Conservation (phyloP, 2,113 vertebrate species). For the Scomber scombrus region DNA sequence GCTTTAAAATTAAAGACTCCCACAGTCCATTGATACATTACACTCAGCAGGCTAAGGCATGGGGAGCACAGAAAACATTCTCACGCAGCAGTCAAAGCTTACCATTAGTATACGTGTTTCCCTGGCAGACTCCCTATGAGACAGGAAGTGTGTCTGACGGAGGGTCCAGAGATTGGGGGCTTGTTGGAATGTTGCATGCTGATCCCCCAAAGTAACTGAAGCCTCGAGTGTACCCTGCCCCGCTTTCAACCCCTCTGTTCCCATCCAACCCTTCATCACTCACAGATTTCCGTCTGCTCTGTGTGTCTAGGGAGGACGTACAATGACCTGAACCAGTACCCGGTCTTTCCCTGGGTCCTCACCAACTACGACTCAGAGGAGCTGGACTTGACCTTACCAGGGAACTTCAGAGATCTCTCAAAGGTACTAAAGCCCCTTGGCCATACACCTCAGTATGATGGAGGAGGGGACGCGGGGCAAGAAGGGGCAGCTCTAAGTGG, state of each 20-base stretch:
- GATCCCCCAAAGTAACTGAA: constrained; percentile 73
- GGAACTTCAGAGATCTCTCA: constrained; percentile 98
- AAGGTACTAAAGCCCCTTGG: constrained; percentile 88
- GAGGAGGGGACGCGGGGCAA: background rate
- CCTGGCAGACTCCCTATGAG: constrained; percentile 34
- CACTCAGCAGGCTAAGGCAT: constrained; percentile 42
- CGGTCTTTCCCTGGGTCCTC: constrained; percentile 98
- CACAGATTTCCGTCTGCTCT: constrained; percentile 68
- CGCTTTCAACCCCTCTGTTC: constrained; percentile 46
- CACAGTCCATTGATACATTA: constrained; percentile 20
- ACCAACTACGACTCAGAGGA: constrained; percentile 98
- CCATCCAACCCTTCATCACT: constrained; percentile 64
- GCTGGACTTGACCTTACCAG: constrained; percentile 95
- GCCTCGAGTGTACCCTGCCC: constrained; percentile 59
- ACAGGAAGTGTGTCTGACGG: constrained; percentile 74
- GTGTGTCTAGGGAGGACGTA: constrained; percentile 92
- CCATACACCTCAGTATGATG: constrained; percentile 45
- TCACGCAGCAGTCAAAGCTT: constrained; percentile 34
- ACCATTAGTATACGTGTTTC: constrained; percentile 41
- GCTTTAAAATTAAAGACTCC: constrained; percentile 43
- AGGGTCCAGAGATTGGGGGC: constrained; percentile 59
- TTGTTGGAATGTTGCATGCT: constrained; percentile 75
- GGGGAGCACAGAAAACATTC: constrained; percentile 47
- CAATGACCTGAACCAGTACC: constrained; percentile 98
- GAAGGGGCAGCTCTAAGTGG: constrained; percentile 26